Evolutionary conservation across 2,797 vertebrate genomes (phyloP).

Genomic region (Sebastiscus albofasciatus): DNA sequence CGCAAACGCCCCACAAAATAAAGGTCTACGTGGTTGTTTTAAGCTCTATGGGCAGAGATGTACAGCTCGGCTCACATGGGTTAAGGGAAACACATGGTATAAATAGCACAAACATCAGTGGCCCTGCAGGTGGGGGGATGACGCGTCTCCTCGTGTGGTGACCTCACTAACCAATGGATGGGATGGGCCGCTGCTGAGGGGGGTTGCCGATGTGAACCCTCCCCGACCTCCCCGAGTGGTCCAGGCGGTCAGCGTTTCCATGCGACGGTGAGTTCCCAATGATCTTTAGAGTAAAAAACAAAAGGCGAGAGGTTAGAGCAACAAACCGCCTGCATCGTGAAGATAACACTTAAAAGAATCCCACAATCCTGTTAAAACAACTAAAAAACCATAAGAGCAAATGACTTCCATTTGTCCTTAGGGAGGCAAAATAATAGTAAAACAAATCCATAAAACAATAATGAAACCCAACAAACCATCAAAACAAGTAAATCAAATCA

Average conservation of each 20-base stretch:
- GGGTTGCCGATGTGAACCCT: constrained; percentile 83
- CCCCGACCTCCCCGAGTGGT: constrained; percentile 85
- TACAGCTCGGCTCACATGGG: constrained; percentile 72
- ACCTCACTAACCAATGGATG: constrained; percentile 95
- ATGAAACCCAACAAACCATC: constrained; percentile 67
- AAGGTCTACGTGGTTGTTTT: constrained; percentile 53
- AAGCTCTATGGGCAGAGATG: constrained; percentile 71
- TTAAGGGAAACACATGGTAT: constrained; percentile 62
- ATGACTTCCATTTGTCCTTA: constrained; percentile 79
- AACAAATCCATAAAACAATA: constrained; percentile 65
- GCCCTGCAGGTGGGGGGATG: constrained; percentile 61
- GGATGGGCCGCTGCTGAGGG: constrained; percentile 88
- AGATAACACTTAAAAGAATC: constrained; percentile 37
- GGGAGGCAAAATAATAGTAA: constrained; percentile 66
- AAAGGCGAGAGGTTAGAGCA: constrained; percentile 53
- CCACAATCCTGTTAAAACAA: constrained; percentile 64
- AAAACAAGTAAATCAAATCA: constrained; percentile 78
- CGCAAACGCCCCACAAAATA: constrained; percentile 46
- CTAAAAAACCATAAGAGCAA: constrained; percentile 73
- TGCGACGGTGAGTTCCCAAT: constrained; percentile 90
- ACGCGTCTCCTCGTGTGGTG: constrained; percentile 66
- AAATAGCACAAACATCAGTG: constrained; percentile 77
- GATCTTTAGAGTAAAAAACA: constrained; percentile 87
- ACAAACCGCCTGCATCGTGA: neutral
- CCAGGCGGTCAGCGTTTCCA: constrained; percentile 86